A percentile compares a stretch with the other conserved stretches of the same genome.
These are phyloP conservation scores for Alloscopus bannaensis DNA, from an alignment of 2,888 invertebrate genomes.

Conservation along the genomic window DNA sequence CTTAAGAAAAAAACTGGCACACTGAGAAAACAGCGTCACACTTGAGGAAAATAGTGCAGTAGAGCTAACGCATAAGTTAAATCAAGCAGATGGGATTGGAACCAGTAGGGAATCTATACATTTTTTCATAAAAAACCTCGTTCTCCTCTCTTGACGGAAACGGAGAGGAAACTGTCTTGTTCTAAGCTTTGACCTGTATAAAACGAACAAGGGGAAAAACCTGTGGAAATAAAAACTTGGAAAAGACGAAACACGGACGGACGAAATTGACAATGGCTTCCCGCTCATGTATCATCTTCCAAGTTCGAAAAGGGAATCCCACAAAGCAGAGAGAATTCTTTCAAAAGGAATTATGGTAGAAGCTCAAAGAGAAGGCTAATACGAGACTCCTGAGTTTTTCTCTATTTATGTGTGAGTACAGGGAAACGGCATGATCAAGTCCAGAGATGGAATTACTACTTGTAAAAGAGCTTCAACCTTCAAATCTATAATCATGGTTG, in stretches of 20 bases:
- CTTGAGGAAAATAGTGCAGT: too few species aligned
- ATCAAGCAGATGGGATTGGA: not conserved
- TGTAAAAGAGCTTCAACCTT: not conserved
- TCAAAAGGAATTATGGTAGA: not conserved
- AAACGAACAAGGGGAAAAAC: not conserved
- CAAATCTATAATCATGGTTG: conserved; percentile 17
- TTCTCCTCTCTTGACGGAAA: too few species aligned
- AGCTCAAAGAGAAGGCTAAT: too few species aligned
- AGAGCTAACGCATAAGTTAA: conserved; percentile 2
- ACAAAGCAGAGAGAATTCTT: not conserved
- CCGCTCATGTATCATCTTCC: not conserved
- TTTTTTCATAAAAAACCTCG: too few species aligned
- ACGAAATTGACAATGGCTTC: not conserved
- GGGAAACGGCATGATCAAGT: not conserved
- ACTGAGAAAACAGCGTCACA: not conserved
- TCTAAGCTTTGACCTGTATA: conserved; percentile 14
- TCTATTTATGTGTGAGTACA: too few species aligned
- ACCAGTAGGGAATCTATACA: not conserved
- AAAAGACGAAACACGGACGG: not conserved
- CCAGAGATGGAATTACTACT: not conserved
- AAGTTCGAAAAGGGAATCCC: too few species aligned
- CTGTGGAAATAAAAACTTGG: not conserved
- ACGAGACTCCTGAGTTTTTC: too few species aligned
- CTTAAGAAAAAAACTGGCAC: not conserved
- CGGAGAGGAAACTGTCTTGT: conserved; percentile 9